A percentile compares a stretch with the other conserved stretches of the same genome.
phyloP scores from a whole-genome alignment of 2,113 vertebrate genomes.

The Stigmatopora nigra region DNA sequence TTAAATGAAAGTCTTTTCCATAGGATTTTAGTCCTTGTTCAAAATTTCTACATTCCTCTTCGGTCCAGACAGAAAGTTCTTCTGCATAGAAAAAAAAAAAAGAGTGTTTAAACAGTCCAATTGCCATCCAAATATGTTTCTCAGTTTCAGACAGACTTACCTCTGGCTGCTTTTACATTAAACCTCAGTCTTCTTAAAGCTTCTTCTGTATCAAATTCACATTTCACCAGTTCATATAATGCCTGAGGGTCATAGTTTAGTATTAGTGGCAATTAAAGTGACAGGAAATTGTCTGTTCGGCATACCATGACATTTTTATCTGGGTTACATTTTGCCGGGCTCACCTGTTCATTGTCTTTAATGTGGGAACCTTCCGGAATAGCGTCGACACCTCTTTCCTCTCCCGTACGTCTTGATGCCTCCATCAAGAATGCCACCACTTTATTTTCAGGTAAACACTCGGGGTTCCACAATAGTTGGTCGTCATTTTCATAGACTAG shows the following conservation, averaged over 20 bases:
- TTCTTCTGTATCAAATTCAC: slow-evolving; percentile 91
- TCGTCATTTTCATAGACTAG: slow-evolving; percentile 94
- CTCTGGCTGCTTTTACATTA: slow-evolving; percentile 91
- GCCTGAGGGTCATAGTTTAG: slow-evolving; percentile 68
- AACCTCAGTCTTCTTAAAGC: slow-evolving; percentile 87
- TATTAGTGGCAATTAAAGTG: not conserved
- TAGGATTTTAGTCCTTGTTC: slow-evolving; percentile 92
- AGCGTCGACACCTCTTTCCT: slow-evolving; percentile 86
- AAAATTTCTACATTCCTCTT: slow-evolving; percentile 95
- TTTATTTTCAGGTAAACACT: slow-evolving; percentile 82
- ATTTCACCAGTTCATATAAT: slow-evolving; percentile 93
- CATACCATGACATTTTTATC: too few relatives aligned
- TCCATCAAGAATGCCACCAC: slow-evolving; percentile 89
- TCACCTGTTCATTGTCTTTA: slow-evolving; percentile 96
- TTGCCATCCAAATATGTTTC: not conserved
- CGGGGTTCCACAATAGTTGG: slow-evolving; percentile 94
- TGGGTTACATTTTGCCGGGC: not conserved
- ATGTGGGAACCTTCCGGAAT: slow-evolving; percentile 92
- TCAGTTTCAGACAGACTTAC: slow-evolving; percentile 58
- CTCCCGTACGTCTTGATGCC: slow-evolving; percentile 83
- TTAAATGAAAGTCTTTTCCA: slow-evolving; percentile 92
- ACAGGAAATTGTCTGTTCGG: too few relatives aligned
- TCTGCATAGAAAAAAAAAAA: slow-evolving; percentile 63
- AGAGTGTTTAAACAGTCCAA: not conserved
- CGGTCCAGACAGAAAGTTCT: slow-evolving; percentile 91